Conservation (phyloP, 2,797 vertebrate genomes). For the Microctenopoma stevenorrisi region DNA sequence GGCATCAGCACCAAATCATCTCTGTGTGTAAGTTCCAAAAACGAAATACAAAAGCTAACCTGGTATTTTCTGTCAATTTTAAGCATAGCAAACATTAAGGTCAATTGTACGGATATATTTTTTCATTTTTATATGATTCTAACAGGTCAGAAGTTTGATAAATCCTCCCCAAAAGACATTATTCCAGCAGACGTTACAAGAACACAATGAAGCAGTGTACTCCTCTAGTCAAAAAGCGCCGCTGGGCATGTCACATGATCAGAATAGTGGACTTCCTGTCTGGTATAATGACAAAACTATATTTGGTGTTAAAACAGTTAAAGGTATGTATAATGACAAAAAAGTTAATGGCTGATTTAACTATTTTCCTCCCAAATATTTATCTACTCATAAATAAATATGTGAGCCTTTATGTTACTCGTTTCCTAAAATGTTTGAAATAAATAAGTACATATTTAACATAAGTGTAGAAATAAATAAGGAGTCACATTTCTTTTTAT, state of each 20-base stretch:
- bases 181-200: conserved; percentile 85
- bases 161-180: conserved; percentile 81
- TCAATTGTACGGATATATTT: neutral
- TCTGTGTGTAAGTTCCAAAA: conserved; percentile 76
- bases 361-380: too few relatives aligned
- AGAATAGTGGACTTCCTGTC: conserved; percentile 76
- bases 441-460: neutral
- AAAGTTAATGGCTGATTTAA: neutral
- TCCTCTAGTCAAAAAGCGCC: conserved; percentile 75
- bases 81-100: neutral
- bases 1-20: conserved; percentile 77
- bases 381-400: neutral
- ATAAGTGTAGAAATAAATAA: neutral
- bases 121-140: conserved; percentile 8
- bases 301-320: conserved; percentile 81
- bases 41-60: too few relatives aligned
- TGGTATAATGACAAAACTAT: conserved; percentile 74
- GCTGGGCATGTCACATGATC: conserved; percentile 83
- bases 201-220: conserved; percentile 84
- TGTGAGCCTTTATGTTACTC: neutral
- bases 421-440: neutral
- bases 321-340: conserved; percentile 72
- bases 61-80: too few relatives aligned
- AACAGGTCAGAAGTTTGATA: conserved; percentile 78
- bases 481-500: neutral